phyloP scores from a whole-genome alignment of 2,797 vertebrate genomes.

The Cossypha polioptera region DNA sequence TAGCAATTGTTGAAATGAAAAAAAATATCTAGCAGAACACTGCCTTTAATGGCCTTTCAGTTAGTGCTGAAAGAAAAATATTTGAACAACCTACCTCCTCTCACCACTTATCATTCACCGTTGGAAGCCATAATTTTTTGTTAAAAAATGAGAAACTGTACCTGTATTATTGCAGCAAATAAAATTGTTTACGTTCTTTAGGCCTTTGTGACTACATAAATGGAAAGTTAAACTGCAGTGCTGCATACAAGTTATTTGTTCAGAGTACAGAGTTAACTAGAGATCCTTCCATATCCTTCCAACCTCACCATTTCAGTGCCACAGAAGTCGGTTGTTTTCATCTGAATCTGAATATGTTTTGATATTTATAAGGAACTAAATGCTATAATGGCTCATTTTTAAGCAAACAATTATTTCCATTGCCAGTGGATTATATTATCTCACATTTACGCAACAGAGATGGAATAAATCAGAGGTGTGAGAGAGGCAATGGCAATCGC shows the following conservation, averaged over 20 bases:
- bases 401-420: neutral
- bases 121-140: neutral
- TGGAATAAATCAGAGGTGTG: neutral
- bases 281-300: neutral
- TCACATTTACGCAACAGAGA: neutral
- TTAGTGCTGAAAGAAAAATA: neutral
- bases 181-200: rapidly evolving
- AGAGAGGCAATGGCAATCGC: neutral
- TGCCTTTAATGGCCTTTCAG: neutral
- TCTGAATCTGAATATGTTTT: neutral
- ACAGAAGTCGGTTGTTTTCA: neutral
- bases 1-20: neutral
- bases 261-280: neutral
- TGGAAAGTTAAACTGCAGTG: neutral
- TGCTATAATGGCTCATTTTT: neutral
- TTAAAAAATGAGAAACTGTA: neutral
- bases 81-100: neutral
- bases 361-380: neutral
- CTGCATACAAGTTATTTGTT: neutral
- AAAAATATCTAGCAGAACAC: neutral
- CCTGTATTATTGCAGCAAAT: neutral
- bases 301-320: neutral
- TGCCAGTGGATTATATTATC: neutral
- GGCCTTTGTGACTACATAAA: neutral
- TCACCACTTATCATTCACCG: neutral